Conservation (phyloP, 1,140 invertebrate species). For the Scaptomyza hsui region DNA sequence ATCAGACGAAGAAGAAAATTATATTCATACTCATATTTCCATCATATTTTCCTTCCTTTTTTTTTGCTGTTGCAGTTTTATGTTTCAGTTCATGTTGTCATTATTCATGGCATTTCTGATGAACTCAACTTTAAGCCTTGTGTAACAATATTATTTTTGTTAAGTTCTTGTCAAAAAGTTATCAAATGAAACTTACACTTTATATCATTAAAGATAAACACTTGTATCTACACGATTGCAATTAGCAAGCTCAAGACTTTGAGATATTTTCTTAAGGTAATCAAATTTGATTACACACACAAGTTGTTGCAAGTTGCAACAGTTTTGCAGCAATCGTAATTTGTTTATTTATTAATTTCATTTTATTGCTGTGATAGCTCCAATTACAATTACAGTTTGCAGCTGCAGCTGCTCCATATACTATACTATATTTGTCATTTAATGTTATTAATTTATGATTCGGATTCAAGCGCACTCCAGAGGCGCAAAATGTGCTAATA, state of each 20-base stretch:
- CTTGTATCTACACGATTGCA: not conserved
- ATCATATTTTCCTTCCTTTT: not conserved
- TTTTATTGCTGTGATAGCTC: slow-evolving; percentile 40
- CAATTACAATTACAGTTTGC: slow-evolving; percentile 31
- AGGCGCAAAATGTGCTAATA: slow-evolving; percentile 66
- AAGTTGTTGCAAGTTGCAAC: too few relatives aligned
- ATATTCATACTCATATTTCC: not conserved
- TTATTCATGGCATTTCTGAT: not conserved
- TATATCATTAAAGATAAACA: not conserved
- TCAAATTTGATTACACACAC: not conserved
- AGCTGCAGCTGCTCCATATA: slow-evolving; percentile 2
- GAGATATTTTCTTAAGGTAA: not conserved
- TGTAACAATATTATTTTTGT: not conserved
- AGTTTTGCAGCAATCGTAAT: slow-evolving; percentile 7
- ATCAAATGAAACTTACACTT: not conserved
- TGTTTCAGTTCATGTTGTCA: not conserved
- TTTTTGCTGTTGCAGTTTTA: not conserved
- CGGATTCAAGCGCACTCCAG: slow-evolving; percentile 11
- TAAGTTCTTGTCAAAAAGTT: not conserved
- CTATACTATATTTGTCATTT: slow-evolving; percentile 43
- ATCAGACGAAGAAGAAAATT: not conserved
- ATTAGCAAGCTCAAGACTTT: not conserved
- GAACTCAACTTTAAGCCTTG: not conserved
- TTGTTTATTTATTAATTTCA: slow-evolving; percentile 39
- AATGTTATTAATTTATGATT: slow-evolving; percentile 51